Percentiles rank a stretch among this genome's conserved stretches.
phyloP scores from a whole-genome alignment of 2,797 vertebrate genomes.

The Sciaenops ocellatus region DNA sequence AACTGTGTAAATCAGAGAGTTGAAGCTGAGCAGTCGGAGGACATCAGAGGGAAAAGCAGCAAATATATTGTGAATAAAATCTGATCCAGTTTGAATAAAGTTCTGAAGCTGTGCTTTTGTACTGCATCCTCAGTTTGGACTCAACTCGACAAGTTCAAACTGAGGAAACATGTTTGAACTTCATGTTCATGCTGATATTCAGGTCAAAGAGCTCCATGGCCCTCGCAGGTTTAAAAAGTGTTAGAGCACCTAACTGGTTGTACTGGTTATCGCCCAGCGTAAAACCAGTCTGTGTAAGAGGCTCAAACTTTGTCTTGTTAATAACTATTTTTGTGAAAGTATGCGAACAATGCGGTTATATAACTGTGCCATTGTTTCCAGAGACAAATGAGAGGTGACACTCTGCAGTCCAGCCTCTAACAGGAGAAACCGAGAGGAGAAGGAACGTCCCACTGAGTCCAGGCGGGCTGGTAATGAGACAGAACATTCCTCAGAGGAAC shows the following conservation, averaged over 20 bases:
- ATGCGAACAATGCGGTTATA: constrained; percentile 58
- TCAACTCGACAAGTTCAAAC: too few species aligned
- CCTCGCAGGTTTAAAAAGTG: not conserved
- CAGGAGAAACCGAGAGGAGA: constrained; percentile 22
- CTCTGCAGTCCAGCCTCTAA: constrained; percentile 23
- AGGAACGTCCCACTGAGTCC: constrained; percentile 49
- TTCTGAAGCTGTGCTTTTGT: too few species aligned
- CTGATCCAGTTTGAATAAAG: too few species aligned
- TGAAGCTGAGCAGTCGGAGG: too few species aligned
- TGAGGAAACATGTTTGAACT: not conserved
- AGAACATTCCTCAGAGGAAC: constrained; percentile 35
- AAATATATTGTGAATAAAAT: too few species aligned
- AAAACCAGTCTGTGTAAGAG: not conserved
- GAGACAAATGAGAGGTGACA: constrained; percentile 66
- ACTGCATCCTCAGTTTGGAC: too few species aligned
- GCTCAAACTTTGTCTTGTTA: constrained; percentile 2
- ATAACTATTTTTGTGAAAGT: constrained; percentile 12
- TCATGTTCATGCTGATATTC: too few species aligned
- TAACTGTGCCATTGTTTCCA: constrained; percentile 61
- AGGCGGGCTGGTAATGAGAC: constrained; percentile 43
- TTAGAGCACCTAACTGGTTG: not conserved
- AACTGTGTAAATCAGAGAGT: too few species aligned
- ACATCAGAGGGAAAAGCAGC: too few species aligned
- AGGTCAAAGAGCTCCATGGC: not conserved
- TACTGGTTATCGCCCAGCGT: constrained; percentile 4